These are phyloP conservation scores for Cetoscarus ocellatus DNA, from an alignment of 2,797 vertebrate species.

Conservation along the genomic window DNA sequence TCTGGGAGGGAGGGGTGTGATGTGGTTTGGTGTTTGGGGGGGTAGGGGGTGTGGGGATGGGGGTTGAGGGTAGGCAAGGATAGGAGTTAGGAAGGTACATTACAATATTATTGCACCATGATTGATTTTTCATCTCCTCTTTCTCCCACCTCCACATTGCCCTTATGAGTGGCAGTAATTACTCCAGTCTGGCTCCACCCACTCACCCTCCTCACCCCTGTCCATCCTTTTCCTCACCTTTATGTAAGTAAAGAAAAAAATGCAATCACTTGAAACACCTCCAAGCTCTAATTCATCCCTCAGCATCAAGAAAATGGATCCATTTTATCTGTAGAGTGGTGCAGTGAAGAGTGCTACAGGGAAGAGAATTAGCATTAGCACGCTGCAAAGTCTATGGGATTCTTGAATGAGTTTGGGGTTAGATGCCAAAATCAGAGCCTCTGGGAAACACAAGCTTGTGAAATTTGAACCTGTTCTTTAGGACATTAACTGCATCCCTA, in stretches of 20 bases:
- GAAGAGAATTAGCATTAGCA: too few species aligned
- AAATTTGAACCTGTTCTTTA: too few species aligned
- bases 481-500: too few species aligned
- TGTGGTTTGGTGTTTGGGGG: conserved; percentile 46
- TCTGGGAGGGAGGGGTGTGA: conserved; percentile 67
- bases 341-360: too few species aligned
- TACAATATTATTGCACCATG: conserved; percentile 61
- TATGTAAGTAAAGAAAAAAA: conserved; percentile 9
- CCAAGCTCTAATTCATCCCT: neutral
- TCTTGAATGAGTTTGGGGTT: too few species aligned
- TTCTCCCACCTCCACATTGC: conserved; percentile 24
- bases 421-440: too few species aligned
- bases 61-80: conserved; percentile 9
- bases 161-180: conserved; percentile 30
- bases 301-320: conserved; percentile 7
- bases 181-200: conserved; percentile 60
- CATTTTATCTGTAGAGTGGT: conserved; percentile 5
- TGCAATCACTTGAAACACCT: conserved; percentile 8
- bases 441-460: too few species aligned
- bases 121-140: conserved; percentile 62
- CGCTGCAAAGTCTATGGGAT: too few species aligned
- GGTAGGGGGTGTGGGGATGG: conserved; percentile 18
- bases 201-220: neutral
- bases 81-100: conserved; percentile 52
- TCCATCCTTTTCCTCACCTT: neutral